These are phyloP conservation scores for Marronus borbonicus DNA, from an alignment of 2,888 invertebrate species.

Conservation along the genomic window DNA sequence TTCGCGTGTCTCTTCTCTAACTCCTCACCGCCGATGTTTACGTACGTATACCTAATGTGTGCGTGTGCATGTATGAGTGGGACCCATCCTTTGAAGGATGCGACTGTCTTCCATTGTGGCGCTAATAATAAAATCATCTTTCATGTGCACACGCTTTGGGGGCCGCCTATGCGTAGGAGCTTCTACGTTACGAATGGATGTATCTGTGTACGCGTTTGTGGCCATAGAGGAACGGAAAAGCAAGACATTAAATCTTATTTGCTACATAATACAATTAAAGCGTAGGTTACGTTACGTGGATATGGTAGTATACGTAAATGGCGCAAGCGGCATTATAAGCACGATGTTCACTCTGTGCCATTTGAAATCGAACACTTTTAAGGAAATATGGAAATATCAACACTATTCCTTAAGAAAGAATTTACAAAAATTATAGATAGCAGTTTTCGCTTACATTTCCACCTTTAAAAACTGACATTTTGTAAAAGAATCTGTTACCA, in stretches of 20 bases:
- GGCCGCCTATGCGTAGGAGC: conserved; percentile 10
- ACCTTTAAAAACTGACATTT: no score
- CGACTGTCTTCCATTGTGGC: conserved; percentile 56
- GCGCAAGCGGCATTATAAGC: no score
- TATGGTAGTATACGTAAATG: no score
- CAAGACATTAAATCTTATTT: conserved; percentile 19
- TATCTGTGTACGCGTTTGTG: conserved; percentile 10
- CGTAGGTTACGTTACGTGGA: not conserved
- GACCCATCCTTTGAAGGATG: conserved; percentile 57
- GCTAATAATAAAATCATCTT: conserved; percentile 56
- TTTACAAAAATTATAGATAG: no score
- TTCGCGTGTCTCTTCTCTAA: conserved; percentile 28
- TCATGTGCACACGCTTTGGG: conserved; percentile 47
- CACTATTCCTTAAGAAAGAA: no score
- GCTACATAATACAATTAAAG: conserved; percentile 3
- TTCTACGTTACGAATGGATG: conserved; percentile 8
- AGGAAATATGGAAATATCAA: no score
- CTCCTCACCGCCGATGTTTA: conserved; percentile 41
- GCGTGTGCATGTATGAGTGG: conserved; percentile 47
- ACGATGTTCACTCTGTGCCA: no score
- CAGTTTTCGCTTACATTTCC: no score
- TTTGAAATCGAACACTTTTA: no score
- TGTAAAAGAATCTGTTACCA: no score
- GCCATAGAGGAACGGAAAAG: conserved; percentile 1
- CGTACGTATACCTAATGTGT: conserved; percentile 43